Evolutionary conservation across 2,113 vertebrate genomes (phyloP), one percentile per base, ranked within the genome.

Genomic region (Thinocorus orbignyianus): DNA sequence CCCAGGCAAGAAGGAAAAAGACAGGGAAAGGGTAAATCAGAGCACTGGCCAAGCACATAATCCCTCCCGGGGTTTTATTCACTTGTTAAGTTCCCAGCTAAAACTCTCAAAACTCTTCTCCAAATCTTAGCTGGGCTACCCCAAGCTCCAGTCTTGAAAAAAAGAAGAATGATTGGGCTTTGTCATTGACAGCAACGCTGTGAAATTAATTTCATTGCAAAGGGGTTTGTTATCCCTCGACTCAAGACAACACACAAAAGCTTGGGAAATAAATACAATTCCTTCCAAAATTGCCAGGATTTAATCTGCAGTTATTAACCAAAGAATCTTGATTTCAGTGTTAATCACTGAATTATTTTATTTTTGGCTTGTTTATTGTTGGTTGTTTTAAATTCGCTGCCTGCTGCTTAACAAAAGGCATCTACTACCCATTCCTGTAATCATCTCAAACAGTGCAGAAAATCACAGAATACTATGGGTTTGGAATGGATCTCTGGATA

Each of bases 371-470:
- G 37, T 13, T 13, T 33, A 17, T 17, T 8, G 17, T 6, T 3
- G 19, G 16, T 58, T 76, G 54, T 86, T 79, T 48, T 80, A 69
- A 81, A 52, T 84, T 77, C 74, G 86, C 14, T 51, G 44, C 68
- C 92, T 58, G 62, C 30, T 44, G 76, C 12, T 91, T 87, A 28
- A 66, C 60, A 87, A 90, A 95, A 81, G 57, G 85, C 60, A 44
- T 69, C 37, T 81, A 57, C 60, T 78, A 37, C 48, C 68, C 66
- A 78, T 74, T 89, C 68, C 49, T 28, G 37, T 70, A 70, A 68
- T 37, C 71, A 93, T 90, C 91, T 96, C 86, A 90, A 94, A 91
- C 71, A 90, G 86, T 74, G 80, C 65, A 92, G 90, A 80, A 95
- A 92, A 81, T 46, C 44, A 6, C 44, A 46, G 44, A 46, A 19